Conservation (phyloP, 2,888 invertebrate genomes). For the Tachina fera region DNA sequence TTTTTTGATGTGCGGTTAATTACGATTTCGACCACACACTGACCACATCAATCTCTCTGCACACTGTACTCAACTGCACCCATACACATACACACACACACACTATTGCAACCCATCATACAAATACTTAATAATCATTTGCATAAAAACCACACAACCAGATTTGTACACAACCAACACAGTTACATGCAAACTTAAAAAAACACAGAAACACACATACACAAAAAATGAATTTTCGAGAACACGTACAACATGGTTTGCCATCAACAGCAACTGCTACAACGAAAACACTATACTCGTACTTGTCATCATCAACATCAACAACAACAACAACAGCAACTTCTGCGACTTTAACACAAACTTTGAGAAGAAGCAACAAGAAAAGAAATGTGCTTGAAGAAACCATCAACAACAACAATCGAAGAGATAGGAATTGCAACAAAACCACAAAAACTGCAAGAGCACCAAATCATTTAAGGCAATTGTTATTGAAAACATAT, state of each 20-base stretch:
- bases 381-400: slow-evolving; percentile 41
- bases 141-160: slow-evolving; percentile 55
- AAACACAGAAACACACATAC: slow-evolving; percentile 4
- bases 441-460: slow-evolving; percentile 2
- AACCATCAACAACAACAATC: neutral
- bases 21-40: slow-evolving; percentile 62
- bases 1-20: slow-evolving; percentile 69
- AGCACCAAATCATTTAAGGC: slow-evolving; percentile 14
- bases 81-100: slow-evolving; percentile 18
- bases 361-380: neutral
- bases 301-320: slow-evolving; percentile 31
- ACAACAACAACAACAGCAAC: neutral
- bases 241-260: slow-evolving; percentile 56
- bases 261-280: slow-evolving; percentile 54
- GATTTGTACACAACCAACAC: slow-evolving; percentile 46
- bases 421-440: neutral
- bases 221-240: slow-evolving; percentile 58
- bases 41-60: slow-evolving; percentile 67
- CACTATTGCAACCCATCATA: too few relatives aligned
- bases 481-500: slow-evolving; percentile 12
- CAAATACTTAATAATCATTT: slow-evolving; percentile 54
- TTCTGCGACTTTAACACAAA: slow-evolving; percentile 9
- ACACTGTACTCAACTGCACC: slow-evolving; percentile 27
- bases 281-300: slow-evolving; percentile 23
- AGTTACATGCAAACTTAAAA: slow-evolving; percentile 25